Base-by-base conservation (phyloP, 2,888 invertebrate genomes). In the Leptogaster cylindrica region DNA sequence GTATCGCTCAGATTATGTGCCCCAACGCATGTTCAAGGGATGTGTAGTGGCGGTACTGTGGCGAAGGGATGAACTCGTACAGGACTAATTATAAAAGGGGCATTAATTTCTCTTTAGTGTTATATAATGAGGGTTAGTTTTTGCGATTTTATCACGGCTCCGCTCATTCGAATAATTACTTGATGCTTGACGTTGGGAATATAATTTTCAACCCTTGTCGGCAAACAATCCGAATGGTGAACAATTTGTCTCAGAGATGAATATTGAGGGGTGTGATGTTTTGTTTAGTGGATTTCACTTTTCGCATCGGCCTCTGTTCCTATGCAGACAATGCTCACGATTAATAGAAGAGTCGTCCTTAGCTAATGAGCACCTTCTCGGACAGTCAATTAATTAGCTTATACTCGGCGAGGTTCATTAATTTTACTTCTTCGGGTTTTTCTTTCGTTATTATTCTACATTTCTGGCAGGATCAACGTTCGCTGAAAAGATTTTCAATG, bases 31-130 rank as follows among this genome's bases (percentile, higher is more conserved):
- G 55, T 55, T 55, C 20, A 31, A 55, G 55, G 23, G 36, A 55
- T 55, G 36, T 55, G 31, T 39, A 20, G 55, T 4, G 20, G 12
- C 23, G 18, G 10, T 46, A 10, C 36, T 3, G 10, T n/a, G 20
- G 6, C 28, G 31, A 16, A 23, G 55, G 39, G 36, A 52, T 52
- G 52, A 52, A 31, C 52, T 18, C 52, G 16, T 10, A 52, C 16
- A 52, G 33, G 55, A 36, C 55, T 55, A 55, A 55, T 55, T 55
- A 55, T 55, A 55, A 55, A 55, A 55, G 55, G n/a, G 55, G 39
- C 55, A 55, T 55, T 55, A 55, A 55, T 55, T 55, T 55, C 55
- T 33, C 33, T 55, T 55, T 55, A 55, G 36, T 55, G 55, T 36
- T 55, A 36, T 55, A 36, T 55, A 55, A 55, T 55, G 55, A 55